phyloP scores from a whole-genome alignment of 2,113 vertebrate genomes.

The Dermatemys mawii region DNA sequence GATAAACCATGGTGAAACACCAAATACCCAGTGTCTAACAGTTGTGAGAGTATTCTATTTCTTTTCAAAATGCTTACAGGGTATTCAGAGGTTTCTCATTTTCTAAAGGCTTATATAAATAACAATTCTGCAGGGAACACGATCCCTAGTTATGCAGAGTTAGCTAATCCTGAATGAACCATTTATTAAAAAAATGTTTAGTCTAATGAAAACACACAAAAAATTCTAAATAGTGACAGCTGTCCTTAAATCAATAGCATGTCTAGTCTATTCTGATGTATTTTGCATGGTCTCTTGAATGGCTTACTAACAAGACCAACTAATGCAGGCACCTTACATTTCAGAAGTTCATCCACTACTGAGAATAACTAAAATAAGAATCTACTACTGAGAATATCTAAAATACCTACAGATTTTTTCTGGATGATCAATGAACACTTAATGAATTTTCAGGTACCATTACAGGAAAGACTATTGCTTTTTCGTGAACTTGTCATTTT shows the following conservation, averaged over 20 bases:
- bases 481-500: background rate
- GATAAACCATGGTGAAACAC: background rate
- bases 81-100: background rate
- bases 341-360: background rate
- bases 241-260: background rate
- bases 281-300: rapidly evolving
- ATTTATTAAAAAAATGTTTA: background rate
- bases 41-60: background rate
- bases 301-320: background rate
- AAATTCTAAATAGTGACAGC: background rate
- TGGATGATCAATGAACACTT: background rate
- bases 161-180: background rate
- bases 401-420: background rate
- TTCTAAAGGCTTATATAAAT: background rate
- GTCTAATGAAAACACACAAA: background rate
- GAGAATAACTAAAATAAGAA: background rate
- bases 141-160: background rate
- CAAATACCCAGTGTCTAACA: background rate
- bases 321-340: background rate
- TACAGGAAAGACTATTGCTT: background rate
- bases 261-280: background rate
- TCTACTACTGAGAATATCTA: background rate
- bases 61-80: background rate
- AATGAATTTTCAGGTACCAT: background rate
- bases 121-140: background rate